A percentile compares a stretch with the other conserved stretches of the same genome.
phyloP scores from a whole-genome alignment of 2,797 vertebrate genomes.

The Melanotaenia parkinsoni region DNA sequence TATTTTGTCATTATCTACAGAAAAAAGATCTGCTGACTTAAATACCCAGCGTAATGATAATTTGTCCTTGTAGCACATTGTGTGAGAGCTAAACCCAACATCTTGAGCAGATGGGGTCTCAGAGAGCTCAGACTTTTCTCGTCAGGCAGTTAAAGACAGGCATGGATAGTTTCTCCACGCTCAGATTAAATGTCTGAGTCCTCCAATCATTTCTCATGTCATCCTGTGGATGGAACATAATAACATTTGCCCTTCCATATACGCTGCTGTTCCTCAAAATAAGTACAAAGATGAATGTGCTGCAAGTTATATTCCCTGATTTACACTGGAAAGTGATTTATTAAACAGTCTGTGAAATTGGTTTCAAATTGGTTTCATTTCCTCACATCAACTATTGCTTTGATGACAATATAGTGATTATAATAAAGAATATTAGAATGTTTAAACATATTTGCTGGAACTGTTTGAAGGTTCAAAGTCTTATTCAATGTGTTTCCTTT shows the following conservation, averaged over 20 bases:
- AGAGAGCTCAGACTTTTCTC: conserved; percentile 50
- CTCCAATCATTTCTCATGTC: conserved; percentile 48
- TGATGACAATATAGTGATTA: conserved; percentile 4
- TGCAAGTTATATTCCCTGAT: conserved; percentile 14
- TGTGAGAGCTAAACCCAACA: conserved; percentile 51
- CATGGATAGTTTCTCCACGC: conserved; percentile 38
- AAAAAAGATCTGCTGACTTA: conserved; percentile 1
- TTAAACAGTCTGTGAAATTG: conserved; percentile 13
- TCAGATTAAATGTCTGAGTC: conserved; percentile 61
- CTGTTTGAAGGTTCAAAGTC: neutral
- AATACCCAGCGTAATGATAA: conserved; percentile 15
- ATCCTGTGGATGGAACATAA: conserved; percentile 41
- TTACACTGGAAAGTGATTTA: conserved; percentile 6
- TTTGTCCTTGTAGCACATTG: conserved; percentile 30
- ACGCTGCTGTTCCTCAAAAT: conserved; percentile 23
- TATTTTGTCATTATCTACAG: neutral
- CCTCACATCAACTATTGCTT: conserved; percentile 4
- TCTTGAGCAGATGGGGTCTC: conserved; percentile 49
- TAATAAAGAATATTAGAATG: conserved; percentile 3
- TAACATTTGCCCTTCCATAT: conserved; percentile 34
- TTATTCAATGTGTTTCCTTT: conserved; percentile 25
- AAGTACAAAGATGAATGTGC: conserved; percentile 12
- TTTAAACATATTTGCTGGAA: conserved; percentile 4
- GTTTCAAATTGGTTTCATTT: conserved; percentile 11
- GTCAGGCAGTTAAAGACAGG: conserved; percentile 60